phyloP scores from a whole-genome alignment of 2,113 vertebrate species.

The Actenoides hombroni region DNA sequence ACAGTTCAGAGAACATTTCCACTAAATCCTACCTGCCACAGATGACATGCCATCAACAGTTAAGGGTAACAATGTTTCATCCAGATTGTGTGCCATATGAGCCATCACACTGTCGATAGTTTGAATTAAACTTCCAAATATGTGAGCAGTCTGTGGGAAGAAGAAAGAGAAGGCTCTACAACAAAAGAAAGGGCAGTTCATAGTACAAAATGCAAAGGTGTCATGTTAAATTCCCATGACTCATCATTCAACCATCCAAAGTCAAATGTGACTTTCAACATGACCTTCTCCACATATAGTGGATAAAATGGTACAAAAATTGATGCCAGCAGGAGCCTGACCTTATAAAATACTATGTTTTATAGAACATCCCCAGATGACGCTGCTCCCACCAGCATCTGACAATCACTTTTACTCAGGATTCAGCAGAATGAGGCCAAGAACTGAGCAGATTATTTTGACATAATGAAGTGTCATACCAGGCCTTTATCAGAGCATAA shows the following conservation, averaged over 20 bases:
- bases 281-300: not conserved
- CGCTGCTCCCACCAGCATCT: not conserved
- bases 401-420: not conserved
- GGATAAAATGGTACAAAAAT: not conserved
- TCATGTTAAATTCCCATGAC: not conserved
- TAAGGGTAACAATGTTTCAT: not conserved
- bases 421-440: not conserved
- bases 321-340: not conserved
- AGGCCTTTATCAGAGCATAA: not conserved
- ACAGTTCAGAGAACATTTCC: not conserved
- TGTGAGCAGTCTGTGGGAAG: slow-evolving; percentile 36
- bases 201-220: not conserved
- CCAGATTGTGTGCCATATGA: slow-evolving; percentile 79
- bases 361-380: fast-evolving
- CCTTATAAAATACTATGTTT: not conserved
- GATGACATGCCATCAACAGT: slow-evolving; percentile 82
- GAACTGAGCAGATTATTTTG: not conserved
- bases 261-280: not conserved
- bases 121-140: slow-evolving; percentile 80
- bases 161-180: not conserved
- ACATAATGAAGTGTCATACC: too few species aligned
- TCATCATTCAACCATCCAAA: not conserved
- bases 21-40: slow-evolving; percentile 82
- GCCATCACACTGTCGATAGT: slow-evolving; percentile 87
- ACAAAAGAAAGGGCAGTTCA: not conserved